Evolutionary conservation across 2,113 vertebrate species (phyloP), one percentile per base, ranked within the genome.

Genomic region (Pholis gunnellus): DNA sequence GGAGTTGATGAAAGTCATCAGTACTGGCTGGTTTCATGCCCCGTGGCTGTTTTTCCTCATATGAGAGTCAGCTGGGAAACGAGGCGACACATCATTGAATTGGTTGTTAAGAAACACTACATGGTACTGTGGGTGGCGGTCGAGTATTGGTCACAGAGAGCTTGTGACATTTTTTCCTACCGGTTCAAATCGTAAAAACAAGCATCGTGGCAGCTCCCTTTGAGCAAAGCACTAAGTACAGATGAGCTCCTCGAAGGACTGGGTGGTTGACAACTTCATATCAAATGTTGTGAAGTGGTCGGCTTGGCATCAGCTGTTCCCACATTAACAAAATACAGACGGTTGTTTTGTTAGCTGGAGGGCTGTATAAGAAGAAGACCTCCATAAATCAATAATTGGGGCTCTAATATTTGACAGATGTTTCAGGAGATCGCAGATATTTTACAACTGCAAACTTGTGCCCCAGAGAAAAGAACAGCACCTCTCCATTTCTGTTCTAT

Each of bases 21-120:
- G 59, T 20, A 42, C 50, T 61, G 57, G 48, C n/a, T 25, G 31
- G 36, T 52, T 78, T 67, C 11, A 59, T 15, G 50, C 36, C 36
- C 27, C 46, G 34, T 25, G 25, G 66, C 65, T 57, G 17, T 75
- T 82, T 79, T 52, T 63, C 68, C 27, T 88, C 83, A 85, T 83
- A 72, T 85, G 78, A 91, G 73, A 88, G 79, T 90, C 87, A 88
- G 82, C 76, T 87, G 76, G 64, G 56, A 68, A 85, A 74, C 52
- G 1, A 25, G 7, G 70, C 46, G 9, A 29, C 27, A 22, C 15
- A 52, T 46, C 56, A 68, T 6, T 75, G 29, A 29, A 56, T 31
- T 14, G 46, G 73, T 54, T n/a, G 54, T 78, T 48, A 60, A 18
- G 36, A 79, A 69, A 79, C 42, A 66, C 18, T 31, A 34, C 64